These are phyloP conservation scores for Eustalomyia histrio DNA, from an alignment of 2,888 invertebrate genomes.

Conservation along the genomic window DNA sequence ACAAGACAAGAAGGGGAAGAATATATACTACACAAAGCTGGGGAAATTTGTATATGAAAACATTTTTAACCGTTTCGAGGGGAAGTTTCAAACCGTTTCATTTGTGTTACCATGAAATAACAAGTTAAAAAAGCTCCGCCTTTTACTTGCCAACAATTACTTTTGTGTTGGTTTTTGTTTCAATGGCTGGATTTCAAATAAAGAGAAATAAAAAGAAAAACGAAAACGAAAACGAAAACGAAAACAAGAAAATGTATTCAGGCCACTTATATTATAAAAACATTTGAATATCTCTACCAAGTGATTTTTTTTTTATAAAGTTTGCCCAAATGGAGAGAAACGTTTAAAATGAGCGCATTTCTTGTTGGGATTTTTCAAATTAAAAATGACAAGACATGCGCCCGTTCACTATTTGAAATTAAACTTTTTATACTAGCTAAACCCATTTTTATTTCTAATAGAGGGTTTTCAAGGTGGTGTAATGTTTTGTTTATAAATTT, in stretches of 20 bases:
- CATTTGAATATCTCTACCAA: constrained; percentile 14
- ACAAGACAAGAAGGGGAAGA: constrained; percentile 7
- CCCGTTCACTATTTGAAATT: not conserved
- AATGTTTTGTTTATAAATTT: not conserved
- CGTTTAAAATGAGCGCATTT: constrained; percentile 10
- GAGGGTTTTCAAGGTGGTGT: constrained; percentile 21
- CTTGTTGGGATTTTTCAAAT: not conserved
- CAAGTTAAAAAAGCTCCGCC: constrained; percentile 61
- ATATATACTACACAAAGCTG: not conserved
- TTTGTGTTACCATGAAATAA: constrained; percentile 52
- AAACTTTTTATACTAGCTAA: constrained; percentile 42
- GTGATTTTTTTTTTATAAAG: not conserved
- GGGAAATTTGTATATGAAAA: constrained; percentile 30
- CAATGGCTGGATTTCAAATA: constrained; percentile 49
- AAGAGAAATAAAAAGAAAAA: constrained; percentile 3
- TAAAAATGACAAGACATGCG: not conserved
- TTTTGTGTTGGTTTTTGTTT: constrained; percentile 32
- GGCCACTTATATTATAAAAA: constrained; percentile 48
- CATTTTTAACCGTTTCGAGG: constrained; percentile 57
- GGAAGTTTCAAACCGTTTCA: constrained; percentile 57
- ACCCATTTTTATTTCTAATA: constrained; percentile 28
- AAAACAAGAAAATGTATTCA: constrained; percentile 25
- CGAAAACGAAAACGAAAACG: constrained; percentile 1
- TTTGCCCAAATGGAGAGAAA: not conserved
- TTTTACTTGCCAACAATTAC: constrained; percentile 35